Percentiles rank a stretch among this genome's conserved stretches.
Evolutionary conservation across 2,797 vertebrate species (phyloP).

Genomic region (Lacerta viridis): DNA sequence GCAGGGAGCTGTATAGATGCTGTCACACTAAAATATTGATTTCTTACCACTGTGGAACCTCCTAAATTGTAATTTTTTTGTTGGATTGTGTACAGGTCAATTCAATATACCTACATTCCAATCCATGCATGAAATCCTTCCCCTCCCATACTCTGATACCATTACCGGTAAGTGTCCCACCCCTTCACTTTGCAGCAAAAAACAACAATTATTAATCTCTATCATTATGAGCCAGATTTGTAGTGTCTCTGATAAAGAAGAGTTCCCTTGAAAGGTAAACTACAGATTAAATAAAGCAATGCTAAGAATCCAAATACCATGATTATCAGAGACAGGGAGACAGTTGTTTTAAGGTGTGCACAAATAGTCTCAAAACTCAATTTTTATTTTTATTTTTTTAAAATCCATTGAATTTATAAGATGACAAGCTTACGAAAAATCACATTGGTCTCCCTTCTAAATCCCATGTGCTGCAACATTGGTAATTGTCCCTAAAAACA

Average conservation of each 20-base stretch:
- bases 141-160: background rate
- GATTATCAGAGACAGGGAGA: background rate
- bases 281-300: background rate
- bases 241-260: too few species aligned
- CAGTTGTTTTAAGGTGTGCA: background rate
- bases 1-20: too few species aligned
- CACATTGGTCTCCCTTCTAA: background rate
- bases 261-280: too few species aligned
- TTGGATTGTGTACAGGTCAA: too few species aligned
- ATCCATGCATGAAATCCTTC: too few species aligned
- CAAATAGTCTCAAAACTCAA: background rate
- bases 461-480: background rate
- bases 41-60: too few species aligned
- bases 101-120: too few species aligned
- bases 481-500: slow-evolving; percentile 28
- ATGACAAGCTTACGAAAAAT: background rate
- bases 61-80: too few species aligned
- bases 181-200: background rate
- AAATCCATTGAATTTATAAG: slow-evolving; percentile 2
- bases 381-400: background rate
- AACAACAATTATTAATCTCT: background rate
- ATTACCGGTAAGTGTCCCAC: background rate
- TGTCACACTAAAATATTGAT: too few species aligned
- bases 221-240: too few species aligned
- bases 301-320: background rate